These are phyloP conservation scores for Musca vetustissima DNA, from an alignment of 1,140 invertebrate genomes.

Conservation along the genomic window DNA sequence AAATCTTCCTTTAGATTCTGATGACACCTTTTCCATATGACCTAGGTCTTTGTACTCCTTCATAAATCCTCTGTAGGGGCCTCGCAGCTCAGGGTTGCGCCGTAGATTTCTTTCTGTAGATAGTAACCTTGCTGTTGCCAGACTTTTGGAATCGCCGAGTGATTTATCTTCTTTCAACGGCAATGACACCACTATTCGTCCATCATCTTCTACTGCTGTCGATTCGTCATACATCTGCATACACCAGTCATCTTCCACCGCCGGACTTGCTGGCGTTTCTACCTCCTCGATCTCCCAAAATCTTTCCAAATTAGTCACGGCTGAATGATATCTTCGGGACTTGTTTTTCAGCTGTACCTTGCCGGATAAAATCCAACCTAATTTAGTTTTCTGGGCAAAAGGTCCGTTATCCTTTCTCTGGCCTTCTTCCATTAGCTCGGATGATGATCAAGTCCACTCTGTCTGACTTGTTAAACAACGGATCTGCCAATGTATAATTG, in stretches of 20 bases:
- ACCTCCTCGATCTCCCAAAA: constrained; percentile 17
- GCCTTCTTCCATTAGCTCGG: background rate
- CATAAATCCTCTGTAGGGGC: constrained; percentile 13
- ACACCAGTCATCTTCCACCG: background rate
- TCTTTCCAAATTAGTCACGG: background rate
- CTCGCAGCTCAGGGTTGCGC: background rate
- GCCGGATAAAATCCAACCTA: background rate
- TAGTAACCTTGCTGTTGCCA: constrained; percentile 2
- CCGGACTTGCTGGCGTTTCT: background rate
- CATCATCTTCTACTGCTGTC: background rate
- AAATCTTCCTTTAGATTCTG: constrained; percentile 5
- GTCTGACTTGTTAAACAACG: background rate
- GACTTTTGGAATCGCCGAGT: background rate
- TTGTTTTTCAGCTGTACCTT: background rate
- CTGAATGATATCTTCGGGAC: background rate
- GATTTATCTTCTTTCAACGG: constrained; percentile 13
- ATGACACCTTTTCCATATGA: constrained; percentile 22
- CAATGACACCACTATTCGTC: background rate
- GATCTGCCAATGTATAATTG: background rate
- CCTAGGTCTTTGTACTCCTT: constrained; percentile 19
- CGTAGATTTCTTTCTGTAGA: background rate
- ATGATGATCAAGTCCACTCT: background rate
- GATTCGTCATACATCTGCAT: background rate
- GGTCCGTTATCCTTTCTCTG: background rate
- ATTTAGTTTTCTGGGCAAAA: background rate